These are phyloP conservation scores for Papilio polyxenes DNA, from an alignment of 1,140 invertebrate species.

Conservation along the genomic window DNA sequence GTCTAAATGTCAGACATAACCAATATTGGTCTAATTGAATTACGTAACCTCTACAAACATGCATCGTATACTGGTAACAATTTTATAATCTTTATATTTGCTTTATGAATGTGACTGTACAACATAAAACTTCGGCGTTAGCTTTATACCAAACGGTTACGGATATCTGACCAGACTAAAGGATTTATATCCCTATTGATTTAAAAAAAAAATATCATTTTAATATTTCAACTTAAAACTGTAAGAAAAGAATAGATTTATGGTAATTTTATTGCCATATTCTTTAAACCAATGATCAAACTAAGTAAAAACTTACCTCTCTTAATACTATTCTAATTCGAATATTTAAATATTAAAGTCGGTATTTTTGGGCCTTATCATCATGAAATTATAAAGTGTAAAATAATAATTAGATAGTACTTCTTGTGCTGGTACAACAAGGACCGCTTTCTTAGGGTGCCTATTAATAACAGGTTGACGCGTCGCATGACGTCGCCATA, in stretches of 20 bases:
- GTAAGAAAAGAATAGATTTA: too few species aligned
- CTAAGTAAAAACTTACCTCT: too few species aligned
- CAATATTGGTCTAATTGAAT: constrained; percentile 20
- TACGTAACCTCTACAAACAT: not conserved
- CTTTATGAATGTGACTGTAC: not conserved
- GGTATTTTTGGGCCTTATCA: not conserved
- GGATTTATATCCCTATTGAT: too few species aligned
- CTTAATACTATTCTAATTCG: too few species aligned
- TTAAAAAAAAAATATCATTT: too few species aligned
- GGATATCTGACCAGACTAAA: too few species aligned
- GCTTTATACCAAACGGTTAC: too few species aligned
- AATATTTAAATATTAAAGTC: too few species aligned
- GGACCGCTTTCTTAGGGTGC: constrained; percentile 17
- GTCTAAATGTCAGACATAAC: constrained; percentile 25
- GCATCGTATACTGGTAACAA: not conserved
- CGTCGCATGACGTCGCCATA: constrained; percentile 29
- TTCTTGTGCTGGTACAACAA: not conserved
- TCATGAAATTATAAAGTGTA: not conserved
- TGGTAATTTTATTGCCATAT: too few species aligned
- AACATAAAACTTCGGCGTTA: too few species aligned
- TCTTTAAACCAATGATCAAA: too few species aligned
- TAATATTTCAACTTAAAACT: too few species aligned
- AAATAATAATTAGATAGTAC: not conserved
- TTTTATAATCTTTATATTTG: not conserved
- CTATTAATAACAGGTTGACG: constrained; percentile 30